phyloP scores from a whole-genome alignment of 2,113 vertebrate species.

The Eleginops maclovinus region DNA sequence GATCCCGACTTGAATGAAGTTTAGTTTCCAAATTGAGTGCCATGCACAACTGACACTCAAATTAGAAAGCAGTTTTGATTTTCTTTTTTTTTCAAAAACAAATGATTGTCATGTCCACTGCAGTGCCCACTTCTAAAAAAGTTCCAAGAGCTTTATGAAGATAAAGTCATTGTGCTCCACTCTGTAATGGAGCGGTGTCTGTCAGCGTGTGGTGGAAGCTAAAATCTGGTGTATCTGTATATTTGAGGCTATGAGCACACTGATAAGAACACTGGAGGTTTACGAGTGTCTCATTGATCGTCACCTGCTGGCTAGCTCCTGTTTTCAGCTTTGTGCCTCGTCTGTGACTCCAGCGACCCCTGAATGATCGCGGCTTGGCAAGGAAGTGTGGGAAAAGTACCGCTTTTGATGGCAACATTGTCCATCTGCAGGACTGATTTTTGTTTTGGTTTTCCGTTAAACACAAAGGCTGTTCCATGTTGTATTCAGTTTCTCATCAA shows the following conservation, averaged over 20 bases:
- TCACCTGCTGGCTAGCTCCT: conserved; percentile 18
- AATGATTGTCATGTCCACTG: conserved; percentile 65
- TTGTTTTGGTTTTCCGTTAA: not conserved
- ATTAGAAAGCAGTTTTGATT: conserved; percentile 40
- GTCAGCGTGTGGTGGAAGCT: conserved; percentile 7
- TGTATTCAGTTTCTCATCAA: conserved; percentile 3
- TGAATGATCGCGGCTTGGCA: conserved; percentile 53
- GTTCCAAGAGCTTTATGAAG: conserved; percentile 40
- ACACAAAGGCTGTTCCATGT: conserved; percentile 22
- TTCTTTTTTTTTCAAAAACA: conserved; percentile 6
- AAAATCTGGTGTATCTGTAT: not conserved
- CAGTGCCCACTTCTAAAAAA: conserved; percentile 47
- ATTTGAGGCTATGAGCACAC: conserved; percentile 10
- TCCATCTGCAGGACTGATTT: conserved; percentile 18
- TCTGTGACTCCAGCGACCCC: conserved; percentile 48
- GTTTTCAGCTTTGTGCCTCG: conserved; percentile 65
- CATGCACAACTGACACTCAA: conserved; percentile 35
- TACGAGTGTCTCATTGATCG: conserved; percentile 7
- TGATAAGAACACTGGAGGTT: conserved; percentile 24
- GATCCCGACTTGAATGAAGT: conserved; percentile 41
- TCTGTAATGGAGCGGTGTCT: not conserved
- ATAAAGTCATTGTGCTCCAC: not conserved
- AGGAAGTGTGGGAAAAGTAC: conserved; percentile 24
- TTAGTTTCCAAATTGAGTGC: conserved; percentile 41
- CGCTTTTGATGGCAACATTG: conserved; percentile 38